Evolutionary conservation across 1,140 invertebrate species (phyloP).

Genomic region (Ceratosolen fusciceps): DNA sequence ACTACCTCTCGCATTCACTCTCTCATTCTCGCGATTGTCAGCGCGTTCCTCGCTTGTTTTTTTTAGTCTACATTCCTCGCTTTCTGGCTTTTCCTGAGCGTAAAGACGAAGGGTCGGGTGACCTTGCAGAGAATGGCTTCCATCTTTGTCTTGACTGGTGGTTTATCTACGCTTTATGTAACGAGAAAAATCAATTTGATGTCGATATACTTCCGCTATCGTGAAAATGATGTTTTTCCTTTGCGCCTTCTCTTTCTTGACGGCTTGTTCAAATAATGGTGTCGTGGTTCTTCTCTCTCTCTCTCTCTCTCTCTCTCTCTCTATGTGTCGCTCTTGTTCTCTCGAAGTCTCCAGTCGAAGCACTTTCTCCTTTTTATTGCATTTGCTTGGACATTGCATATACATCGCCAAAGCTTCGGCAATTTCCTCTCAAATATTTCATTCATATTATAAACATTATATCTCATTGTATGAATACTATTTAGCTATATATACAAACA

Average conservation of each 20-base stretch:
- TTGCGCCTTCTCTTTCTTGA: background rate
- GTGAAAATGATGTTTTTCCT: background rate
- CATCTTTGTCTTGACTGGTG: background rate
- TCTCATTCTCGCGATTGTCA: background rate
- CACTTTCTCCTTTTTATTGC: background rate
- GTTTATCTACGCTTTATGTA: background rate
- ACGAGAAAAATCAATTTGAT: background rate
- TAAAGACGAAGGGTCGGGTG: constrained; percentile 52
- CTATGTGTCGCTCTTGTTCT: background rate
- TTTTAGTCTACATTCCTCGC: constrained; percentile 51
- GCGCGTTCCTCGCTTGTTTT: constrained; percentile 8
- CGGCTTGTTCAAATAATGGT: too few relatives aligned
- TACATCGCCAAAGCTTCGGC: background rate
- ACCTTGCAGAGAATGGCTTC: constrained; percentile 47
- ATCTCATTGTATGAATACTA: too few relatives aligned
- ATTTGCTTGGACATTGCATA: constrained; percentile 16
- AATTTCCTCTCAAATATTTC: background rate
- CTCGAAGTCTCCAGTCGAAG: background rate
- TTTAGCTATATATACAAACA: too few relatives aligned
- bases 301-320: constrained; percentile 39
- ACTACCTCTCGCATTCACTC: constrained; percentile 6
- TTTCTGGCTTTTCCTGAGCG: constrained; percentile 18
- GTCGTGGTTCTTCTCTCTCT: background rate
- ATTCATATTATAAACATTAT: background rate
- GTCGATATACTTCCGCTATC: background rate